Percentiles rank a stretch among this genome's conserved stretches.
These are phyloP conservation scores for Calcarius lapponicus DNA, from an alignment of 2,797 vertebrate genomes.

Conservation along the genomic window DNA sequence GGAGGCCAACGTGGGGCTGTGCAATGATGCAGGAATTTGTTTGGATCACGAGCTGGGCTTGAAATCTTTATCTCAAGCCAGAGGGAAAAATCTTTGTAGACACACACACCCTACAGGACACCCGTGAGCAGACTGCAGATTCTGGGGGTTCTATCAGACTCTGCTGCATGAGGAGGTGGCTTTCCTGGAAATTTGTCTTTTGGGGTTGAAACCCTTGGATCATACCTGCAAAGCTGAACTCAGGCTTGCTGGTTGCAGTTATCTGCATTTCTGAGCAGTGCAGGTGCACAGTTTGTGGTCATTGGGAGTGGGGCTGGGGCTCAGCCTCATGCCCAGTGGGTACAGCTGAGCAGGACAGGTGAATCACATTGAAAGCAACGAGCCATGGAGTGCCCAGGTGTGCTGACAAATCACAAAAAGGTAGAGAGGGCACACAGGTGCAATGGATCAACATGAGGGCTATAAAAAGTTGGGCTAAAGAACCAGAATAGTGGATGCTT, in stretches of 20 bases:
- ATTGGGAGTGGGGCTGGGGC: background rate
- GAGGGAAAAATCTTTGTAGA: background rate
- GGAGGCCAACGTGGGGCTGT: rapidly evolving
- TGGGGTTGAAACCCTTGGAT: background rate
- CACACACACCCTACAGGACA: too few relatives aligned
- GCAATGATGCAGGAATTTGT: background rate
- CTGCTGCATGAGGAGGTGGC: background rate
- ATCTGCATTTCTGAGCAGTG: background rate
- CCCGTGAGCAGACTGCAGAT: background rate
- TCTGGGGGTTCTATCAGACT: background rate
- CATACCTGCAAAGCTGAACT: background rate
- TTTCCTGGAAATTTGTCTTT: background rate
- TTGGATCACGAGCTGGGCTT: background rate
- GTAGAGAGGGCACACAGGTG: background rate
- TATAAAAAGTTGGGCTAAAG: background rate
- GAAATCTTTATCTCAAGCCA: background rate
- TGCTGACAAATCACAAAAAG: background rate
- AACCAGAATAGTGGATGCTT: rapidly evolving
- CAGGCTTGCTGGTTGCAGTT: background rate
- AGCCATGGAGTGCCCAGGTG: background rate
- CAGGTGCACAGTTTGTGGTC: background rate
- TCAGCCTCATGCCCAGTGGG: background rate
- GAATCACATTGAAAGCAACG: background rate
- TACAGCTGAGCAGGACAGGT: background rate
- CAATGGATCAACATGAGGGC: background rate